Percentiles rank a stretch among this genome's conserved stretches.
Conservation (phyloP, 2,797 vertebrate genomes). For the Thripadectes ignobilis region DNA sequence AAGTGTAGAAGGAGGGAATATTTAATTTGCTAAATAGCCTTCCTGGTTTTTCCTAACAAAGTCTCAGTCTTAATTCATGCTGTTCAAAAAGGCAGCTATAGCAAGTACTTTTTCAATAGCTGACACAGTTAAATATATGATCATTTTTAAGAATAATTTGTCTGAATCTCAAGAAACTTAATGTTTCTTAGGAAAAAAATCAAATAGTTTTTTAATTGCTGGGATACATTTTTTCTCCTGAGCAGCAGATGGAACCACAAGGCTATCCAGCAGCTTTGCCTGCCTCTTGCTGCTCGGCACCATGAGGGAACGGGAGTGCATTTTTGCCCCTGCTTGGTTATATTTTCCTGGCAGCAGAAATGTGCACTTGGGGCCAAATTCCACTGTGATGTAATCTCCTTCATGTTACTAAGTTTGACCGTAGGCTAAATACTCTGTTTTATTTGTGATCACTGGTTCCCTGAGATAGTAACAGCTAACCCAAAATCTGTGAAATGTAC, state of each 20-base stretch:
- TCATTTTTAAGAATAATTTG: background rate
- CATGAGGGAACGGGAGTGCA: background rate
- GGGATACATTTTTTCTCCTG: background rate
- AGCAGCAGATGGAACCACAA: slow-evolving; percentile 39
- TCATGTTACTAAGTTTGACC: background rate
- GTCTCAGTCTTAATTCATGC: background rate
- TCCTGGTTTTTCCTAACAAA: background rate
- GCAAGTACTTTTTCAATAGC: background rate
- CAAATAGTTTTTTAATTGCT: background rate
- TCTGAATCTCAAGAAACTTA: background rate
- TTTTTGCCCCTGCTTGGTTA: background rate
- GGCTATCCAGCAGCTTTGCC: background rate
- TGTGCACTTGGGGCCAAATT: background rate
- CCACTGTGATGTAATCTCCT: background rate
- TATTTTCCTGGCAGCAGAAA: slow-evolving; percentile 14
- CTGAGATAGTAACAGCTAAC: background rate
- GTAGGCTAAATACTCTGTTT: background rate
- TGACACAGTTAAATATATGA: background rate
- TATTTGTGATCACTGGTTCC: background rate
- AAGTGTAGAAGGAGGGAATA: background rate
- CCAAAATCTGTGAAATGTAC: background rate
- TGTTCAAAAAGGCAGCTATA: background rate
- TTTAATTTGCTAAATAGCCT: background rate
- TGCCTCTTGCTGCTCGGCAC: background rate
- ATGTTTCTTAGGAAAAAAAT: background rate